phyloP scores from a whole-genome alignment of 2,113 vertebrate genomes.

The Siphamia tubifer region DNA sequence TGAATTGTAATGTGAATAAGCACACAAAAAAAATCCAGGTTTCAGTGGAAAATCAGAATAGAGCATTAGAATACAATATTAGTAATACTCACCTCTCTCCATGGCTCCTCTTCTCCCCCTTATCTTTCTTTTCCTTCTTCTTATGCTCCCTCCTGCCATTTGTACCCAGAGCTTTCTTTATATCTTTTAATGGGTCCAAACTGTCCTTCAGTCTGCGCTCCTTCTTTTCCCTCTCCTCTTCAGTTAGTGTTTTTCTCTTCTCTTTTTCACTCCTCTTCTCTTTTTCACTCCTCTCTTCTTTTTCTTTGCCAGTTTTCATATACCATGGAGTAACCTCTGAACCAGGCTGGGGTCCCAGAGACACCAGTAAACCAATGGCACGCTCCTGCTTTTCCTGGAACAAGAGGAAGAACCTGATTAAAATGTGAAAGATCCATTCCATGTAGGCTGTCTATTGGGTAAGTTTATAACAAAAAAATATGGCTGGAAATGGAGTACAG shows the following conservation, averaged over 20 bases:
- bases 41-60: no score
- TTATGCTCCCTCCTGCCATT: conserved; percentile 63
- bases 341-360: conserved; percentile 86
- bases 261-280: conserved; percentile 52
- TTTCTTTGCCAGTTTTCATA: conserved; percentile 72
- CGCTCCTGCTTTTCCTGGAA: conserved; percentile 87
- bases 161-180: conserved; percentile 73
- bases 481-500: no score
- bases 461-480: no score
- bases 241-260: conserved; percentile 66
- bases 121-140: conserved; percentile 58
- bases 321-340: conserved; percentile 89
- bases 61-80: no score
- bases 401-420: background rate
- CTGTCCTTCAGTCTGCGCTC: conserved; percentile 69
- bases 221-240: conserved; percentile 80
- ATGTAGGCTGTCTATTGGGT: no score
- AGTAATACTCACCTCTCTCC: conserved; percentile 62
- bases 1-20: no score
- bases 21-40: no score
- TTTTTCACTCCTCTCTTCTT: conserved; percentile 40
- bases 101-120: conserved; percentile 38
- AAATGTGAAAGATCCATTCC: no score
- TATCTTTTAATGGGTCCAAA: conserved; percentile 77
- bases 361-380: conserved; percentile 88